Evolutionary conservation across 2,888 invertebrate genomes (phyloP).

Genomic region (Microctonus brassicae): DNA sequence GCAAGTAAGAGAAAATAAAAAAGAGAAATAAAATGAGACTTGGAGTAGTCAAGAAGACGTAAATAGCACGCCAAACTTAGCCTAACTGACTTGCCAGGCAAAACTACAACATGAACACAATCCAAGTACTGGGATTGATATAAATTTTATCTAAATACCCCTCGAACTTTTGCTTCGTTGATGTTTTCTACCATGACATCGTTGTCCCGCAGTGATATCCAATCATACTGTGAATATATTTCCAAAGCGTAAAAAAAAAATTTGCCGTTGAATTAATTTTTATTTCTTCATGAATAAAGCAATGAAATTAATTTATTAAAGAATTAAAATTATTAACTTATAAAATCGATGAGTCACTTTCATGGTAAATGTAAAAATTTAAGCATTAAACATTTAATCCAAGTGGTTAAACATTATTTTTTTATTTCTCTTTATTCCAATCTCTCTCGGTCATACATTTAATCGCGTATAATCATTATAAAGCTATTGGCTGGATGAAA

Average conservation of each 20-base stretch:
- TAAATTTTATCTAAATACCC: too few relatives aligned
- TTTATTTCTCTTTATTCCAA: neutral
- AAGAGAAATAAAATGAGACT: conserved; percentile 48
- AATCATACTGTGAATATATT: too few relatives aligned
- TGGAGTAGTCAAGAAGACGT: conserved; percentile 65
- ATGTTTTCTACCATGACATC: too few relatives aligned
- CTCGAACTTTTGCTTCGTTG: too few relatives aligned
- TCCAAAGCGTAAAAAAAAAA: too few relatives aligned
- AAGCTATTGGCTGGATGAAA: conserved; percentile 1
- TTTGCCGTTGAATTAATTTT: too few relatives aligned
- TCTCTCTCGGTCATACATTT: neutral
- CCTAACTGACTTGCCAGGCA: conserved; percentile 63
- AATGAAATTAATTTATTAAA: neutral
- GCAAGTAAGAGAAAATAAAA: neutral
- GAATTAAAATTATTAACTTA: neutral
- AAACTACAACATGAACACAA: neutral
- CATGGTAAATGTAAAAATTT: neutral
- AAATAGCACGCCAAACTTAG: conserved; percentile 69
- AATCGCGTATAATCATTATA: neutral
- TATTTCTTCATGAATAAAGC: neutral
- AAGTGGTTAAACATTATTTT: conserved; percentile 5
- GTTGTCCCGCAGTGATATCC: too few relatives aligned
- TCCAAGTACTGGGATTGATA: conserved; percentile 15
- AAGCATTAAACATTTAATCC: conserved; percentile 20
- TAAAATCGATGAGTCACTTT: neutral